Percentiles rank a stretch among this genome's conserved stretches.
Conservation (phyloP, 1,140 invertebrate species). For the Rhopalosiphum padi region DNA sequence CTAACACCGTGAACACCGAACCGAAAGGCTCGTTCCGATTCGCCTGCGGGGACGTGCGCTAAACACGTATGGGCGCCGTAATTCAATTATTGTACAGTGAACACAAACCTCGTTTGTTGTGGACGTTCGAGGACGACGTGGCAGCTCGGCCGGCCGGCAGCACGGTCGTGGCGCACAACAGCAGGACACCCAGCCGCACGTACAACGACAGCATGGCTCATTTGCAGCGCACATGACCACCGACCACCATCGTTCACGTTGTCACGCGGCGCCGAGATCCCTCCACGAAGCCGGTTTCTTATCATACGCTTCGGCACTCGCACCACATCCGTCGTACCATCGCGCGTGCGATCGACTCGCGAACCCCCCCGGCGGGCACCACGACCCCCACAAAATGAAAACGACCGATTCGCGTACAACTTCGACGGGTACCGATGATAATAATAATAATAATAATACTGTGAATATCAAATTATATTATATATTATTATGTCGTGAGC, state of each 20-base stretch:
- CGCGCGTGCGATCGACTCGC: neutral
- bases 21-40: too few species aligned
- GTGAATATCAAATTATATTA: too few species aligned
- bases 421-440: neutral
- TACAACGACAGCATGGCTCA: slow-evolving; percentile 54
- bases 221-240: slow-evolving; percentile 56
- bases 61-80: neutral
- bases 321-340: slow-evolving; percentile 53
- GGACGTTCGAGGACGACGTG: slow-evolving; percentile 43
- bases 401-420: neutral
- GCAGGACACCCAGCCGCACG: slow-evolving; percentile 55
- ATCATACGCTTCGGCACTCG: slow-evolving; percentile 53
- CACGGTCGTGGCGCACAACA: slow-evolving; percentile 54
- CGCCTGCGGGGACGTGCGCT: too few species aligned
- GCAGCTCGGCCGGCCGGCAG: slow-evolving; percentile 54
- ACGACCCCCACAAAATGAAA: neutral
- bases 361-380: neutral
- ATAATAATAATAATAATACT: neutral
- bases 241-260: slow-evolving; percentile 55
- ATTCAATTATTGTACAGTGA: neutral
- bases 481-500: neutral
- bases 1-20: too few species aligned
- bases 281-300: slow-evolving; percentile 45
- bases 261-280: slow-evolving; percentile 50
- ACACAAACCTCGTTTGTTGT: slow-evolving; percentile 51